These are phyloP conservation scores for Petroica traversi DNA, from an alignment of 2,113 vertebrate species.

Conservation along the genomic window DNA sequence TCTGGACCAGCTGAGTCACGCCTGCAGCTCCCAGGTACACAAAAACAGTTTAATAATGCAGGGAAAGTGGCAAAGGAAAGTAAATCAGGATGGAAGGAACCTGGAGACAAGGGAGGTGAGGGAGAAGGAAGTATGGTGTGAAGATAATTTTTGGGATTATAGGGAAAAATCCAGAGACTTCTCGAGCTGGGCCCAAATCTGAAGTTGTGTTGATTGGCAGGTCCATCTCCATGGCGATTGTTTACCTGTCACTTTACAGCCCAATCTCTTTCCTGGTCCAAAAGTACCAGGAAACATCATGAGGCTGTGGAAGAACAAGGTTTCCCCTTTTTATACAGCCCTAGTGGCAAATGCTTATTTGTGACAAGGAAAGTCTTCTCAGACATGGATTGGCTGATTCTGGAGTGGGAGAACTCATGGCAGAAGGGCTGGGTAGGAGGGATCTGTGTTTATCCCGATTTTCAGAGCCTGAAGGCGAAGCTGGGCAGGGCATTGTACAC, in stretches of 20 bases:
- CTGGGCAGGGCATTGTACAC: not conserved
- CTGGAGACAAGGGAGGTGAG: not conserved
- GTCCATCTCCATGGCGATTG: not conserved
- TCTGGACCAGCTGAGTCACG: not conserved
- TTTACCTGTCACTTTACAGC: not conserved
- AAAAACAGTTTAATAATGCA: not conserved
- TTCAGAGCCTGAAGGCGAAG: not conserved
- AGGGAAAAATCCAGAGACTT: not conserved
- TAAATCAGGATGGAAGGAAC: not conserved
- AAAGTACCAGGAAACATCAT: not conserved
- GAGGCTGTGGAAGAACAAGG: not conserved
- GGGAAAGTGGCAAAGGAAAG: not conserved
- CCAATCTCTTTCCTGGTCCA: not conserved
- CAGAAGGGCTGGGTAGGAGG: not conserved
- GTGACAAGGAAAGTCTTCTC: too few species aligned
- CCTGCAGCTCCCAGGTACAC: not conserved
- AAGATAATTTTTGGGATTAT: not conserved
- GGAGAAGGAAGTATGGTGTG: not conserved
- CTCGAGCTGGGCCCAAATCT: not conserved
- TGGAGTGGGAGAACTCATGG: not conserved
- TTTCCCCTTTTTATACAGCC: not conserved
- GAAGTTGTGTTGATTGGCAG: not conserved
- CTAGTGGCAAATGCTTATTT: not conserved
- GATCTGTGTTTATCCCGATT: not conserved
- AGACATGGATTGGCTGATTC: not conserved